phyloP scores from a whole-genome alignment of 1,140 invertebrate species.

The Ctenoplectra terminalis region DNA sequence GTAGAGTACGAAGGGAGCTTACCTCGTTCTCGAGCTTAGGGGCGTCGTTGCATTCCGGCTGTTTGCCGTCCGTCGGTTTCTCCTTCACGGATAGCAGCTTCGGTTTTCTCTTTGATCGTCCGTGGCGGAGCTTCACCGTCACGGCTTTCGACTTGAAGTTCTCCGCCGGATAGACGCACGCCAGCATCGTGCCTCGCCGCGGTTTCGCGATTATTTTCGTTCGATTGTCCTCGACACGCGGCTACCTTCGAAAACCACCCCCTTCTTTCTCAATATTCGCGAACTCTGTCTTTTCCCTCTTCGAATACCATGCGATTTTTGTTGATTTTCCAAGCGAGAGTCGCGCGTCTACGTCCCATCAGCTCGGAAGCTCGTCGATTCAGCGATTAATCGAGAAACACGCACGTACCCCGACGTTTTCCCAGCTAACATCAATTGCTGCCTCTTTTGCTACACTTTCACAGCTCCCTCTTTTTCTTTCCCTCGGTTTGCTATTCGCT shows the following conservation, averaged over 20 bases:
- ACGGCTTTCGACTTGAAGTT: constrained; percentile 79
- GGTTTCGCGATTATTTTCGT: constrained; percentile 41
- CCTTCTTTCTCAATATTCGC: neutral
- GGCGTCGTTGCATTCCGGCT: constrained; percentile 48
- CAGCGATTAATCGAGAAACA: neutral
- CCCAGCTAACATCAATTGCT: neutral
- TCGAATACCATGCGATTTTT: neutral
- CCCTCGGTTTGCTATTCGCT: neutral
- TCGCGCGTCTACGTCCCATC: constrained; percentile 6
- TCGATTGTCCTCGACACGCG: neutral
- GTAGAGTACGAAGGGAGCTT: constrained; percentile 22
- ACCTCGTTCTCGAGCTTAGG: constrained; percentile 57
- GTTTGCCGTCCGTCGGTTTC: constrained; percentile 50
- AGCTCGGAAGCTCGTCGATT: neutral
- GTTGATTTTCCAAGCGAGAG: neutral
- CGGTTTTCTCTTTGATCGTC: constrained; percentile 75
- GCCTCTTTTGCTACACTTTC: neutral
- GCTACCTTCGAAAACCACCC: neutral
- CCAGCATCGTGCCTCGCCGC: constrained; percentile 72
- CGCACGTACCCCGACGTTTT: neutral
- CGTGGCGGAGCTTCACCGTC: constrained; percentile 77
- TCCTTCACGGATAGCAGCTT: constrained; percentile 77
- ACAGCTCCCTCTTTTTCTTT: neutral
- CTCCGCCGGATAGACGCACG: constrained; percentile 81
- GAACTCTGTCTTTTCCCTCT: too few species aligned